Percentiles rank a stretch among this genome's conserved stretches.
Evolutionary conservation across 2,888 invertebrate species (phyloP).

Genomic region (Siphonodentalium dalli): DNA sequence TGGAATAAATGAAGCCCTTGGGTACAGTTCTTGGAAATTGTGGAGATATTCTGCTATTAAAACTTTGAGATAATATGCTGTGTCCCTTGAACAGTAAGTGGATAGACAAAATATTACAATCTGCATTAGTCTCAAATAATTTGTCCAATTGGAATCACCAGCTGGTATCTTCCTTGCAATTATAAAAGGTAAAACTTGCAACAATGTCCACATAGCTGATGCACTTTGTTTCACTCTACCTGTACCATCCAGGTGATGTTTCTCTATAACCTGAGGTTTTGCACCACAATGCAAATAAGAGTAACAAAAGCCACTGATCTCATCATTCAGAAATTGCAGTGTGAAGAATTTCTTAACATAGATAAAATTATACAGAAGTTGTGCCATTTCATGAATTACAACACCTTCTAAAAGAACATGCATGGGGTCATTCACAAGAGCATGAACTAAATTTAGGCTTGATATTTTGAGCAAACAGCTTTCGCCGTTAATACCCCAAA

Average conservation of each 20-base stretch:
- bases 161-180: constrained; percentile 15
- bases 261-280: constrained; percentile 11
- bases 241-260: constrained; percentile 1
- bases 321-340: not conserved
- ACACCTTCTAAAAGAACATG: constrained; percentile 21
- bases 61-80: not conserved
- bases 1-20: constrained; percentile 16
- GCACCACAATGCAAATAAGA: constrained; percentile 2
- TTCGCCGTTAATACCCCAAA: constrained; percentile 9
- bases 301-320: constrained; percentile 6
- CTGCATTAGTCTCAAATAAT: constrained; percentile 17
- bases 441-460: constrained; percentile 15
- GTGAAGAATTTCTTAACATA: not conserved
- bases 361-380: not conserved
- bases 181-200: constrained; percentile 17
- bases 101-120: constrained; percentile 9
- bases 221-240: constrained; percentile 12
- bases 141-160: constrained; percentile 13
- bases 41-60: not conserved
- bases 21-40: constrained; percentile 19
- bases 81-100: constrained; percentile 4
- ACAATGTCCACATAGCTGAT: constrained; percentile 5
- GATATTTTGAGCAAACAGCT: constrained; percentile 7
- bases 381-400: not conserved
- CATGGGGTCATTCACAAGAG: constrained; percentile 24